Evolutionary conservation across 92 coral and sea anemone genomes (phyloP).

Genomic region (Zoanthus solanderi): DNA sequence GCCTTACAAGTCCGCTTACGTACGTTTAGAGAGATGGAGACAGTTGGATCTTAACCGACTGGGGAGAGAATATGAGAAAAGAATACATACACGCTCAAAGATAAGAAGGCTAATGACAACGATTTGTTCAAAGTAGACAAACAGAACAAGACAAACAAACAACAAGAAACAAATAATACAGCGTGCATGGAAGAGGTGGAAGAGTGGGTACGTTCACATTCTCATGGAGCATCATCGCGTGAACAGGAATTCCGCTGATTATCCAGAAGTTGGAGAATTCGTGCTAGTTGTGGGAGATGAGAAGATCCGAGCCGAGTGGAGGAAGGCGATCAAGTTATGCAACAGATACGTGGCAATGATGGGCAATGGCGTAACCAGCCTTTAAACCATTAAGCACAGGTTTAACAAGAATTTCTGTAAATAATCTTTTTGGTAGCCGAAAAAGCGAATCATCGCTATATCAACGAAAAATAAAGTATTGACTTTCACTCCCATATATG

Average conservation of each 20-base stretch:
- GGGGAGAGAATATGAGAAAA: slow-evolving; percentile 52
- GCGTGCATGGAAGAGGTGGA: slow-evolving; percentile 7
- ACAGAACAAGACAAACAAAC: not conserved
- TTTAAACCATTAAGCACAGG: no score
- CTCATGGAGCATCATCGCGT: slow-evolving; percentile 60
- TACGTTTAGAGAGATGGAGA: slow-evolving; percentile 60
- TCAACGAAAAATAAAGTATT: no score
- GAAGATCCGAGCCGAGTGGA: slow-evolving; percentile 49
- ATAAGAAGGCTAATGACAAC: slow-evolving; percentile 38
- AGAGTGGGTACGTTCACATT: slow-evolving; percentile 50
- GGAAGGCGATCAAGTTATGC: slow-evolving; percentile 43
- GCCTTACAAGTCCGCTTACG: not conserved
- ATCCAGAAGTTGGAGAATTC: slow-evolving; percentile 59
- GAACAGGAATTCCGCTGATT: slow-evolving; percentile 30
- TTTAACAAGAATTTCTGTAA: no score
- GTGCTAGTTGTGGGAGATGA: slow-evolving; percentile 55
- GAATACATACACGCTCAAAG: slow-evolving; percentile 20
- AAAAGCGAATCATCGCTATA: no score
- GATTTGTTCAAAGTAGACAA: slow-evolving; percentile 5
- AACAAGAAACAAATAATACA: slow-evolving; percentile 20
- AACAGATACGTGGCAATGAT: slow-evolving; percentile 55
- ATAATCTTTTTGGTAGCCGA: no score
- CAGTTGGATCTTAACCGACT: slow-evolving; percentile 53
- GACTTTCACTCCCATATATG: no score
- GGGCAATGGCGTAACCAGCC: not conserved